These are phyloP conservation scores for Coptotermes formosanus DNA, from an alignment of 1,140 invertebrate species.

Conservation along the genomic window DNA sequence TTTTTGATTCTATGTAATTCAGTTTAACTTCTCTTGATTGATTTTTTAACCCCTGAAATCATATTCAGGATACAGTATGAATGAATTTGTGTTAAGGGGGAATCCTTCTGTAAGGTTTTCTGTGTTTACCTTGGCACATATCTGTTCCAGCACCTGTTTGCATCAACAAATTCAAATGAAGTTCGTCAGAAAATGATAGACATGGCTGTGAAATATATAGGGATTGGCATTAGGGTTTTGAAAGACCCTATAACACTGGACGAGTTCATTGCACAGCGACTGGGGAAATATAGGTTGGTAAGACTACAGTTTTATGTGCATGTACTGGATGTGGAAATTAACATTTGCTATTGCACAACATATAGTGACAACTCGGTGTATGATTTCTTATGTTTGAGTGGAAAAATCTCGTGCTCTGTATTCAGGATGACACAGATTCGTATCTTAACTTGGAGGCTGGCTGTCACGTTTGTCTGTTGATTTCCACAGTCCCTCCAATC, in stretches of 20 bases:
- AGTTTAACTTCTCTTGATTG: too few species aligned
- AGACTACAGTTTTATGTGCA: conserved; percentile 24
- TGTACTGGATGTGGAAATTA: neutral
- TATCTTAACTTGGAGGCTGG: too few species aligned
- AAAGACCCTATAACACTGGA: conserved; percentile 80
- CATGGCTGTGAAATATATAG: conserved; percentile 73
- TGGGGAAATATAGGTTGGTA: conserved; percentile 85
- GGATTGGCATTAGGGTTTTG: conserved; percentile 78
- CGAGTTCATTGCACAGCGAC: conserved; percentile 79
- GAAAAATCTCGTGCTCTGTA: too few species aligned
- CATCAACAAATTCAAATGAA: conserved; percentile 76
- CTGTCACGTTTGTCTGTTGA: too few species aligned
- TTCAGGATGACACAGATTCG: too few species aligned
- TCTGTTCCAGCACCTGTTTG: conserved; percentile 76
- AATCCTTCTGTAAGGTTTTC: neutral
- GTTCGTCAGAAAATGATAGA: conserved; percentile 85
- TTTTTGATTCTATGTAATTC: too few species aligned
- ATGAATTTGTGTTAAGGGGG: neutral
- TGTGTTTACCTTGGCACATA: neutral
- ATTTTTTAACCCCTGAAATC: neutral
- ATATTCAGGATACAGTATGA: neutral
- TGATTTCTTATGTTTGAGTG: too few species aligned
- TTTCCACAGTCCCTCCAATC: too few species aligned
- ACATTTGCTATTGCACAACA: too few species aligned
- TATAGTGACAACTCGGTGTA: too few species aligned